Conservation (phyloP, 2,888 invertebrate genomes). For the Clunio marinus region DNA sequence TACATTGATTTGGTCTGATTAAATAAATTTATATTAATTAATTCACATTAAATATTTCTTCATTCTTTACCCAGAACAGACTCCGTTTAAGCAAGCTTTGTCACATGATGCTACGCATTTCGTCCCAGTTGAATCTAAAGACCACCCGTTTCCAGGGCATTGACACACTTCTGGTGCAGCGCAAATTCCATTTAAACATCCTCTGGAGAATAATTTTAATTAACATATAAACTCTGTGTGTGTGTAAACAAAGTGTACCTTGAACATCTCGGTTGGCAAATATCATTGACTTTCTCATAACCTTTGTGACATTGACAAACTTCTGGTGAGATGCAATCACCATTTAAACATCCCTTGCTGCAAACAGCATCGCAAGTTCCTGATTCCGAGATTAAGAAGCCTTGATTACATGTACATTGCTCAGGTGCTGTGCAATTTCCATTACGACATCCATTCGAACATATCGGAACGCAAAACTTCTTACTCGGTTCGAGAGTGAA, state of each 20-base stretch:
- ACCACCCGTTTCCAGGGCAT: constrained; percentile 49
- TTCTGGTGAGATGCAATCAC: constrained; percentile 45
- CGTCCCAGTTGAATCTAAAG: constrained; percentile 48
- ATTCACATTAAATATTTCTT: constrained; percentile 38
- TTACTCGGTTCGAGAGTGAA: constrained; percentile 34
- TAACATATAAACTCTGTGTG: constrained; percentile 2
- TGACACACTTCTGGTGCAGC: constrained; percentile 47
- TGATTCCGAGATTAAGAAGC: background rate
- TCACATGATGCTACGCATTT: constrained; percentile 51
- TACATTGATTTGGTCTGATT: constrained; percentile 25
- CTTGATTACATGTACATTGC: constrained; percentile 45
- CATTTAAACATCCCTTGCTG: constrained; percentile 42
- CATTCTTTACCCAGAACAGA: constrained; percentile 39
- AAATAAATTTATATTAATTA: background rate
- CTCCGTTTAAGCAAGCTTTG: background rate
- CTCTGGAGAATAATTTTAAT: constrained; percentile 39
- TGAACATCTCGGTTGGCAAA: constrained; percentile 40
- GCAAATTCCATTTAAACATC: constrained; percentile 53
- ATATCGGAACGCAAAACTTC: constrained; percentile 50
- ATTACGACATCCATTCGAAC: constrained; percentile 53
- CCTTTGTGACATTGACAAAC: constrained; percentile 44
- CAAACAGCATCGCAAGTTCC: constrained; percentile 41
- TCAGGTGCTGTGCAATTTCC: constrained; percentile 48
- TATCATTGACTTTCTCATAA: constrained; percentile 37
- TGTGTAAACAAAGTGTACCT: constrained; percentile 38